These are phyloP conservation scores for Salarias fasciatus DNA, from an alignment of 2,797 vertebrate species.

Conservation along the genomic window DNA sequence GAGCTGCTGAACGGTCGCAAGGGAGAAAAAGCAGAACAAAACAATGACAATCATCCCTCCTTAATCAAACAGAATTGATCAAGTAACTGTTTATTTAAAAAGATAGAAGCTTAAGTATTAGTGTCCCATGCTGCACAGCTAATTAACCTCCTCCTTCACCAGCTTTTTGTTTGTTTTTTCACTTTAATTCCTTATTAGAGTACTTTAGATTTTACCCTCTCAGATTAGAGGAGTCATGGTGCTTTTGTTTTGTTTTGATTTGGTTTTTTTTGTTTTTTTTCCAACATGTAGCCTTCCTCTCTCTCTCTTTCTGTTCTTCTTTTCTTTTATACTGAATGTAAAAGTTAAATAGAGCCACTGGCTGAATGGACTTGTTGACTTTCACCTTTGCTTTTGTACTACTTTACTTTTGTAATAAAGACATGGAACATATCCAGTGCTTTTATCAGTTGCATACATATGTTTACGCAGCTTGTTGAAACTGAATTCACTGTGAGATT, in stretches of 20 bases:
- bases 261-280: conserved; percentile 24
- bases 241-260: conserved; percentile 13
- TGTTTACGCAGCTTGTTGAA: no score
- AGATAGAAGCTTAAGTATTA: conserved; percentile 24
- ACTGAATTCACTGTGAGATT: no score
- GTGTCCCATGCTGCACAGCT: conserved; percentile 22
- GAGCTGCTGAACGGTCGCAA: conserved; percentile 2
- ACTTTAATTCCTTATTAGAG: conserved; percentile 37
- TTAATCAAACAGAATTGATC: conserved; percentile 50
- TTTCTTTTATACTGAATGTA: no score
- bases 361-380: no score
- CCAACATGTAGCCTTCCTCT: conserved; percentile 5
- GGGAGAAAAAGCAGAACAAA: not conserved
- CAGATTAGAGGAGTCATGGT: conserved; percentile 27
- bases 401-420: no score
- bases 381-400: no score
- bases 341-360: no score
- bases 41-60: conserved; percentile 11
- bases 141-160: conserved; percentile 56
- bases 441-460: no score
- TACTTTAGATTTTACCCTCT: conserved; percentile 44
- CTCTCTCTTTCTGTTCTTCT: not conserved
- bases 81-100: conserved; percentile 50
- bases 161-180: conserved; percentile 26
- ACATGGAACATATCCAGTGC: no score